These are phyloP conservation scores for Adela reaumurella DNA, from an alignment of 2,888 invertebrate species.

Conservation along the genomic window DNA sequence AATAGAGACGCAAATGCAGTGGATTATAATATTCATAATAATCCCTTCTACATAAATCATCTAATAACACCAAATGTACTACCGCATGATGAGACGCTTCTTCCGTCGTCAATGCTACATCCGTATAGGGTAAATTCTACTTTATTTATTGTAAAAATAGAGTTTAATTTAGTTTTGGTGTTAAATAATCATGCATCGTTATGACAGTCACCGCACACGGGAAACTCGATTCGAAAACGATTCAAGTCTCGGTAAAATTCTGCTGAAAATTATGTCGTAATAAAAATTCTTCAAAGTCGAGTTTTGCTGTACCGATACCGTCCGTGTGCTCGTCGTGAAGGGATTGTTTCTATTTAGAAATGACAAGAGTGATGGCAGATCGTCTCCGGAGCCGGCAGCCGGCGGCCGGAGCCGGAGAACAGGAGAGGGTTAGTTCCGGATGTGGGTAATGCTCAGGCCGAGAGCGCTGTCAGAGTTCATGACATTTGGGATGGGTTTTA, in stretches of 20 bases:
- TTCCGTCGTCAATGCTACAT: slow-evolving; percentile 38
- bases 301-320: background rate
- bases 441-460: background rate
- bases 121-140: too few species aligned
- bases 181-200: too few species aligned
- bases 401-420: too few species aligned
- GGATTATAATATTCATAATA: slow-evolving; percentile 13
- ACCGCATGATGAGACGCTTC: slow-evolving; percentile 52
- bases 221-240: too few species aligned
- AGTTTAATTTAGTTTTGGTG: too few species aligned
- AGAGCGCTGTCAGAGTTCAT: background rate
- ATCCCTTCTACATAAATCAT: slow-evolving; percentile 54
- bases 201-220: too few species aligned
- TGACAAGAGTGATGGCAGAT: background rate
- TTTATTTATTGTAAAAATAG: too few species aligned
- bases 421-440: background rate
- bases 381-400: too few species aligned
- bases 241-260: too few species aligned
- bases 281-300: too few species aligned
- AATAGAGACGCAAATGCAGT: background rate
- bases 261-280: too few species aligned
- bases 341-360: background rate
- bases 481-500: background rate
- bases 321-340: background rate
- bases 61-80: slow-evolving; percentile 53